Evolutionary conservation across 2,797 vertebrate species (phyloP), one percentile per base, ranked within the genome.

Genomic region (Leptodactylus fallax): DNA sequence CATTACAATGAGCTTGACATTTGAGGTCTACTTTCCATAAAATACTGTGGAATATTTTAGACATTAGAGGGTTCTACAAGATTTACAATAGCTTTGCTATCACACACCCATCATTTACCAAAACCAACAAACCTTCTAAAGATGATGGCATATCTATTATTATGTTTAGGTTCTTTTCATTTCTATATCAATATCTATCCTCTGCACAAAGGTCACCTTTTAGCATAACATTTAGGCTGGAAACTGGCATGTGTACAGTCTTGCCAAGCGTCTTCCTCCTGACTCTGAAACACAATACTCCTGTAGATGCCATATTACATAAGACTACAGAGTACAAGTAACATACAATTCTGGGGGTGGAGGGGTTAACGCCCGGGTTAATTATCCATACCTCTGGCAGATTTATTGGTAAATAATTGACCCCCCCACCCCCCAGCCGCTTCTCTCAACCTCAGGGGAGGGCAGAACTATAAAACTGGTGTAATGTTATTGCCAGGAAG

Each of bases 341-440:
- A 85, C 12, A 88, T 27, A 61, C 36, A 83, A 55, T 47, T 69
- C 27, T 86, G 79, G 84, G 53, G 79, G 84, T 77, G 88, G 84
- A 78, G 79, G 71, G 72, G 88, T 83, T 83, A 89, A 82, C 84
- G 72, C 79, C 84, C 84, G 79, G 69, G 51, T 45, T 86, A 89
- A 89, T 83, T 86, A 82, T 27, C 84, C 67, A 47, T 86, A 82
- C 45, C 14, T 60, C 10, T 79, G 84, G 72, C 49, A 86, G 79
- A 89, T 89, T 86, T 83, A 89, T 83, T 71, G 79, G 47, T 53
- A 83, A 80, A 86, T 89, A 89, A 89, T 89, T 83, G n/a, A 76
- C 45, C 53, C 79, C 61, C 36, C 4, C n/a, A 49, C 27, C 67
- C 56, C 25, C 81, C 74, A 36, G 23, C 83, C 9, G 12, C 79